Evolutionary conservation across 2,797 vertebrate species (phyloP).

Genomic region (Alauda arvensis): DNA sequence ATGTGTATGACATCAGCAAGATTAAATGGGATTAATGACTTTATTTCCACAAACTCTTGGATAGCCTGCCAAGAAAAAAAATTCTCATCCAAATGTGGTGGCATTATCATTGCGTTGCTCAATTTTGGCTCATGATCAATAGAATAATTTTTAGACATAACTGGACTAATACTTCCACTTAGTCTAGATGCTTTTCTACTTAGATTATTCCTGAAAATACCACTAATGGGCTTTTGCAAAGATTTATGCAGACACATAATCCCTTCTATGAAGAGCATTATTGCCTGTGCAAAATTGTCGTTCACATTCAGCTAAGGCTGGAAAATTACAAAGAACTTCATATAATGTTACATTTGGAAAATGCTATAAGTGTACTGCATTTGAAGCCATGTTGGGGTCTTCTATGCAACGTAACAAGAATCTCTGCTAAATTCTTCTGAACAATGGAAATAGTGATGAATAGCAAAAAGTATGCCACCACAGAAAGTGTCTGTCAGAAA

Average conservation of each 20-base stretch:
- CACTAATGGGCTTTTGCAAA: constrained; percentile 36
- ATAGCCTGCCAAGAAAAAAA: background rate
- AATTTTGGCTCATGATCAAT: constrained; percentile 25
- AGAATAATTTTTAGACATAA: constrained; percentile 39
- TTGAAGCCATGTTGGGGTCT: background rate
- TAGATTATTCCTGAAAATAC: constrained; percentile 35
- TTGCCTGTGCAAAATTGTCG: background rate
- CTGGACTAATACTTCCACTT: constrained; percentile 38
- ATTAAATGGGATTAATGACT: constrained; percentile 12
- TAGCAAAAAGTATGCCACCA: background rate
- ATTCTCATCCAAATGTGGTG: background rate
- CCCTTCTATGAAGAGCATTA: background rate
- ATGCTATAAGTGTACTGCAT: background rate
- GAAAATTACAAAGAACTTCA: background rate
- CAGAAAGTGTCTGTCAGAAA: background rate
- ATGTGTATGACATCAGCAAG: background rate
- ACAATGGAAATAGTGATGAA: background rate
- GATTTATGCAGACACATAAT: constrained; percentile 25
- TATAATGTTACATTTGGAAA: background rate
- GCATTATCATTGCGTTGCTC: background rate
- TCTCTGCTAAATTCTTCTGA: background rate
- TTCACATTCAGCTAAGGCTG: background rate
- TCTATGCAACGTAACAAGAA: background rate
- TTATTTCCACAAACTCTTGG: background rate
- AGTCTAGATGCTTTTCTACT: constrained; percentile 23